phyloP scores from a whole-genome alignment of 1,140 invertebrate genomes.

The Temnothorax longispinosus region DNA sequence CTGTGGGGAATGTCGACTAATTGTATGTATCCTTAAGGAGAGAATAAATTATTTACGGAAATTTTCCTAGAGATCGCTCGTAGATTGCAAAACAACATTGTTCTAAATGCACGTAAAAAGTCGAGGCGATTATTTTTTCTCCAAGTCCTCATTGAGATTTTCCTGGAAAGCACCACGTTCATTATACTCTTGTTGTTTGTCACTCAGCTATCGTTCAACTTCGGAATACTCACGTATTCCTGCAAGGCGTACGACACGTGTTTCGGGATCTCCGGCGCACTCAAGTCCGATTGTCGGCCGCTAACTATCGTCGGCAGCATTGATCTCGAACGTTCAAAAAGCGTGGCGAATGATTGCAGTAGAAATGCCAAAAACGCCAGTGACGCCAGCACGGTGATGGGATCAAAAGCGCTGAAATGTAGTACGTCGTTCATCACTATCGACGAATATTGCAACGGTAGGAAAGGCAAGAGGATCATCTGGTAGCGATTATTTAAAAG shows the following conservation, averaged over 20 bases:
- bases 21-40: neutral
- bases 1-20: neutral
- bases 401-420: constrained; percentile 80
- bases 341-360: constrained; percentile 82
- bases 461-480: neutral
- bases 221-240: constrained; percentile 80
- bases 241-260: constrained; percentile 77
- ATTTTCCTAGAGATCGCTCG: neutral
- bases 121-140: neutral
- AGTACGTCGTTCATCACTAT: neutral
- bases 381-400: constrained; percentile 83
- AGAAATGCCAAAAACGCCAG: constrained; percentile 85
- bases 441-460: neutral
- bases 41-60: constrained; percentile 43
- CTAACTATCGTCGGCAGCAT: constrained; percentile 81
- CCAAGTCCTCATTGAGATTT: constrained; percentile 61
- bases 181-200: constrained; percentile 43
- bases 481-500: neutral
- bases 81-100: neutral
- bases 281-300: constrained; percentile 68
- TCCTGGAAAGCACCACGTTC: constrained; percentile 65
- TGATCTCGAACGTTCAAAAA: constrained; percentile 83
- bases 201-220: neutral
- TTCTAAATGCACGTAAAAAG: neutral
- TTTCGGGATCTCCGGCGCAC: constrained; percentile 69